Evolutionary conservation across 1,140 invertebrate species (phyloP).

Genomic region (Polypedilum pembai): DNA sequence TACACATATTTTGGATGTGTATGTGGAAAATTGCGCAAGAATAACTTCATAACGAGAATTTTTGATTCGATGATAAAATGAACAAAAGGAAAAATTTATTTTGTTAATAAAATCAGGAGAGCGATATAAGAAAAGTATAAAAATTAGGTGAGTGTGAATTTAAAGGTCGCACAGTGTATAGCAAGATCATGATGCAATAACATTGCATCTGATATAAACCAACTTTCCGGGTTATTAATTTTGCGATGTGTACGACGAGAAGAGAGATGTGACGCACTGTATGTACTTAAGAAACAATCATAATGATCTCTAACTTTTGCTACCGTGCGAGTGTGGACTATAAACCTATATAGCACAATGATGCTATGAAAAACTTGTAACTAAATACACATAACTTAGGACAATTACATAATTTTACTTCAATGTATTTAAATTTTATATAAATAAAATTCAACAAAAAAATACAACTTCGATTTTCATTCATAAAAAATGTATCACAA

Average conservation of each 20-base stretch:
- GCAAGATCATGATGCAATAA: neutral
- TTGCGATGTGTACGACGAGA: neutral
- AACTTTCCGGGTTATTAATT: slow-evolving; percentile 18
- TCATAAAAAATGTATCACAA: no score
- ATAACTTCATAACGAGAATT: neutral
- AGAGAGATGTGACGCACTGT: neutral
- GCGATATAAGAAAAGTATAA: neutral
- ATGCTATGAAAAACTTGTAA: neutral
- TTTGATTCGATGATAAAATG: no score
- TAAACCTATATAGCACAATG: neutral
- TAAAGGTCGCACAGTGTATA: neutral
- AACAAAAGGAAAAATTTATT: no score
- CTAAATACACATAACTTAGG: no score
- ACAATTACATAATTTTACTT: no score
- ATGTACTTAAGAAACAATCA: slow-evolving; percentile 9
- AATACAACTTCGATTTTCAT: no score
- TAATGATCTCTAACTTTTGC: neutral
- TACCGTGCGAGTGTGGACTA: neutral
- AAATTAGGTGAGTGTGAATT: slow-evolving; percentile 1
- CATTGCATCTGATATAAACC: neutral
- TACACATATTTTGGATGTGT: neutral
- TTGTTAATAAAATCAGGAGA: no score
- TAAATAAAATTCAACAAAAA: no score
- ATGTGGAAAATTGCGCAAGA: neutral
- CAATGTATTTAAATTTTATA: no score